Evolutionary conservation across 2,888 invertebrate genomes (phyloP), one percentile per base, ranked within the genome.

Genomic region (Ctena decussata): DNA sequence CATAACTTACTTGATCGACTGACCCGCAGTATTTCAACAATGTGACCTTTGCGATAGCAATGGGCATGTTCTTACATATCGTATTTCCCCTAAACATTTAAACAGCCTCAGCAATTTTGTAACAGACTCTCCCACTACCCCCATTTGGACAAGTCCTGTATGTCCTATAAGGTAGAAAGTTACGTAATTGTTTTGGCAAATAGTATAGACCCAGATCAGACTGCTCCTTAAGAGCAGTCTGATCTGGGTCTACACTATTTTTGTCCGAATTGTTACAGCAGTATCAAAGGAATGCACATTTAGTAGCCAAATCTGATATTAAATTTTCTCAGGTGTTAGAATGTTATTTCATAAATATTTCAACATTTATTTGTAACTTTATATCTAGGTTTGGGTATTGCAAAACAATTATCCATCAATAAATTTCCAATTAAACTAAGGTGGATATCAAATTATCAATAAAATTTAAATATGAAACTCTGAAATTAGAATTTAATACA

Each of bases 341-440:
- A 27, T 24, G 27, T 57, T 27, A 57, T 57, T 49, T 57, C 27
- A 65, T 65, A 35, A 35, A 65, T 65, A n/a, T 35, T 65, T 65
- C 65, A 65, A 65, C 65, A 65, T 65, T 65, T 35, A 65, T 35
- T 32, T 18, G 65, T 30, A 65, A 65, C 35, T 65, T 65, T 32
- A 65, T 65, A 65, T 35, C 35, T 24, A 18, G 32, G 65, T 35
- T 65, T 5, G 3, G 2, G 49, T 5, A 49, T 11, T 18, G 53
- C 6, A 30, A 30, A 60, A 60, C 5, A 30, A 60, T 12, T 12
- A 60, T 60, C 30, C 21, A 18, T 60, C 24, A 60, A 60, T 60
- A 60, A 30, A 30, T 60, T 30, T 60, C 30, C 60, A 6, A 24
- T 12, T 60, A 8, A 30, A 24, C 21, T 1, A 6, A 6, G 8